Percentiles rank a stretch among this genome's conserved stretches.
Evolutionary conservation across 1,140 invertebrate species (phyloP).

Genomic region (Lepidurus apus): DNA sequence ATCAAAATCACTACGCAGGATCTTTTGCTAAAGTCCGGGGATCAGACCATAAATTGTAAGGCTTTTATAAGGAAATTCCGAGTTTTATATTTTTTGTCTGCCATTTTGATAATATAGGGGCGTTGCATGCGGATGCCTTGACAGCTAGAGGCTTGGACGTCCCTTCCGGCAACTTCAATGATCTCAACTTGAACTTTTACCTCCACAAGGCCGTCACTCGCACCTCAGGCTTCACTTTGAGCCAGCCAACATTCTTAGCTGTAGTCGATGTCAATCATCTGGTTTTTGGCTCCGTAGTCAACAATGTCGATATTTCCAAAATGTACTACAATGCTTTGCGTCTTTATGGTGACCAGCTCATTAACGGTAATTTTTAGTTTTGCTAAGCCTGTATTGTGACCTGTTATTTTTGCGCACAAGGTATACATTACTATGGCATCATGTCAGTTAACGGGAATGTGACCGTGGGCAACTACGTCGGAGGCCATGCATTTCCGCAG

Average conservation of each 20-base stretch:
- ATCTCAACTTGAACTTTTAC: background rate
- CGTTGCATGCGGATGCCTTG: background rate
- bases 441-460: background rate
- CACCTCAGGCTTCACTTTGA: background rate
- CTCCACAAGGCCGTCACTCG: background rate
- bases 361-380: background rate
- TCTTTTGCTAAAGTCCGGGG: background rate
- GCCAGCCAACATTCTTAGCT: background rate
- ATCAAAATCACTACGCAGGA: background rate
- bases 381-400: background rate
- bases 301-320: background rate
- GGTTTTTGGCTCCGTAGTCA: background rate
- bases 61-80: background rate
- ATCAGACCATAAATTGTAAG: background rate
- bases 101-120: background rate
- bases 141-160: background rate
- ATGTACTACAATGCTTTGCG: constrained; percentile 10
- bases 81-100: background rate
- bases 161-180: background rate
- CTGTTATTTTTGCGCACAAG: background rate
- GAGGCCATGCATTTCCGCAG: background rate
- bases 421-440: constrained; percentile 1
- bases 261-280: background rate
- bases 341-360: background rate
- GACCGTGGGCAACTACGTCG: background rate